Evolutionary conservation across 2,888 invertebrate genomes (phyloP), one percentile per base, ranked within the genome.

Genomic region (Eupeodes luniger): DNA sequence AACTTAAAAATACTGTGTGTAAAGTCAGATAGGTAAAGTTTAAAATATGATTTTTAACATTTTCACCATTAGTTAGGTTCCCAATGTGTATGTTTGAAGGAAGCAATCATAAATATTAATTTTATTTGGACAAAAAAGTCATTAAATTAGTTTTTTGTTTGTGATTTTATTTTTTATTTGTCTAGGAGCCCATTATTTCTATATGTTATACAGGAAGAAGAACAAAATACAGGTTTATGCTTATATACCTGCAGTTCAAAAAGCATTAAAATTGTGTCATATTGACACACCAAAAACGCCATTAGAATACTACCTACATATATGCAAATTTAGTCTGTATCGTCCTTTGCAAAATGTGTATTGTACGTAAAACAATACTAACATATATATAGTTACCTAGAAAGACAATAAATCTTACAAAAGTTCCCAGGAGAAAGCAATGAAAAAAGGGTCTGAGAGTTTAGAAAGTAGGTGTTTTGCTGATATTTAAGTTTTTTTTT

Each of bases 391-490:
- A 47, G 47, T 66, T 66, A 27, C 27, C 49, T n/a, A 49, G 49
- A 66, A 66, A 49, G 9, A 14, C 19, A 66, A 66, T 66, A 66
- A 66, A 66, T 66, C 66, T 27, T 49, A 27, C 47, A 10, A 14
- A 57, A 49, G 27, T 66, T 66, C 16, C 40, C 27, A 27, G 27
- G 1, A 49, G 14, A 47, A 0, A 19, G 19, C 27, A 66, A 66
- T 47, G 27, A 49, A 49, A 61, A 61, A 66, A 66, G 66, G 66
- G 49, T 66, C 66, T 34, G 27, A 49, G 66, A 49, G 66, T 66
- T 66, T 66, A 66, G 66, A 66, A 66, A 66, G 66, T 66, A 49
- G 66, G 66, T 49, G 66, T 66, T 66, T 66, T 49, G 66, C 66
- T 66, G 47, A 66, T 66, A 27, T 66, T 66, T 66, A 47, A 66